Evolutionary conservation across 1,140 invertebrate species (phyloP).

Genomic region (Philopotamus ludificatus): DNA sequence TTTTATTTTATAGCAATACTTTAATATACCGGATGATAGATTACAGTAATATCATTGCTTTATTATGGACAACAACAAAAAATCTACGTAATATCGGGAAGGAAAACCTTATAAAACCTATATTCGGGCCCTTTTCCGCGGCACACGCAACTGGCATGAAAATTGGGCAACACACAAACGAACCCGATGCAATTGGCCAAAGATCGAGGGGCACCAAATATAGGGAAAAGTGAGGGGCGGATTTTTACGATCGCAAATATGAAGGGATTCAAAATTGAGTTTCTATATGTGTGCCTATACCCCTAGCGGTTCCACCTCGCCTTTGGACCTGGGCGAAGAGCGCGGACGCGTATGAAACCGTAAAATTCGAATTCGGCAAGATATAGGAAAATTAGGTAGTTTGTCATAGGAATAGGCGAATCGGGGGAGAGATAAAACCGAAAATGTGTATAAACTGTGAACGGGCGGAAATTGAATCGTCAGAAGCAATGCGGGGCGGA

Average conservation of each 20-base stretch:
- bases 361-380: not conserved
- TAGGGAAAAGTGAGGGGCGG: not conserved
- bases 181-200: not conserved
- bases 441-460: not conserved
- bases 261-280: conserved; percentile 20
- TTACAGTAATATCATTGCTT: conserved; percentile 32
- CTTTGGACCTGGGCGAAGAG: not conserved
- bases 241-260: conserved; percentile 12
- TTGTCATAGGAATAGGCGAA: not conserved
- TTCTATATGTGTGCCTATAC: not conserved
- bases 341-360: not conserved
- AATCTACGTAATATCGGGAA: conserved; percentile 2
- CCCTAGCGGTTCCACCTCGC: no score
- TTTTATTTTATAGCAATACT: no score
- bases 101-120: conserved; percentile 1
- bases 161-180: conserved; percentile 19
- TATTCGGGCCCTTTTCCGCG: not conserved
- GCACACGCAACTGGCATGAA: conserved; percentile 12
- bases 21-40: no score
- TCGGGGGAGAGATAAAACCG: not conserved
- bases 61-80: conserved; percentile 22
- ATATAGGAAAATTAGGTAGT: not conserved
- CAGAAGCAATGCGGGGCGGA: no score
- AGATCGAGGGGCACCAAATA: not conserved
- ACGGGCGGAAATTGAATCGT: not conserved